Percentiles rank a stretch among this genome's conserved stretches.
These are phyloP conservation scores for Corythoichthys haematopterus DNA, from an alignment of 2,113 vertebrate species.

Conservation along the genomic window DNA sequence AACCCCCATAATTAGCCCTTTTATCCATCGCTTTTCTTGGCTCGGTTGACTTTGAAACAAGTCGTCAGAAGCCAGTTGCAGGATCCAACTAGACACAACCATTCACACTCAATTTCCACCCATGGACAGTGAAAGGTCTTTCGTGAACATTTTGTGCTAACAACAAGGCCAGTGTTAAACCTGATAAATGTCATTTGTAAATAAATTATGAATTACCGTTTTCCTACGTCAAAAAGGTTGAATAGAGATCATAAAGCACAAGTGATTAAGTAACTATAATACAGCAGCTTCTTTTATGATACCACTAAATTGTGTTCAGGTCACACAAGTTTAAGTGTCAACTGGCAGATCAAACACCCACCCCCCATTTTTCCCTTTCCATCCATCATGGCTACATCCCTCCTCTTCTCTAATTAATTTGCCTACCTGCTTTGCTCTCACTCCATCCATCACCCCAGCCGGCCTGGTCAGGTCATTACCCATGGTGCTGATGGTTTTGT, in stretches of 20 bases:
- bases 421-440: conserved; percentile 30
- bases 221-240: neutral
- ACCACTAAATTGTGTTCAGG: neutral
- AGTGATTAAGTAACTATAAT: neutral
- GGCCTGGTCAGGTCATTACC: conserved; percentile 66
- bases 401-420: conserved; percentile 49
- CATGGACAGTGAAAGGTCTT: too few species aligned
- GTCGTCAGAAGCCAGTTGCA: too few species aligned
- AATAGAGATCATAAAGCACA: neutral
- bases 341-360: conserved; percentile 20
- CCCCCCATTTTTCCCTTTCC: conserved; percentile 4
- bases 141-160: neutral
- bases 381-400: conserved; percentile 47
- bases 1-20: too few species aligned
- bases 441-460: conserved; percentile 53
- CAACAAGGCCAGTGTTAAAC: neutral
- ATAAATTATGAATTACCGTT: neutral
- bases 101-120: too few species aligned
- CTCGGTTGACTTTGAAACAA: too few species aligned
- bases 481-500: conserved; percentile 62
- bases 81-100: too few species aligned
- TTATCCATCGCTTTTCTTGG: too few species aligned
- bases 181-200: neutral
- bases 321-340: neutral
- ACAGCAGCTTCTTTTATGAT: neutral